Conservation (phyloP, 2,113 vertebrate genomes). For the Raja brachyura region DNA sequence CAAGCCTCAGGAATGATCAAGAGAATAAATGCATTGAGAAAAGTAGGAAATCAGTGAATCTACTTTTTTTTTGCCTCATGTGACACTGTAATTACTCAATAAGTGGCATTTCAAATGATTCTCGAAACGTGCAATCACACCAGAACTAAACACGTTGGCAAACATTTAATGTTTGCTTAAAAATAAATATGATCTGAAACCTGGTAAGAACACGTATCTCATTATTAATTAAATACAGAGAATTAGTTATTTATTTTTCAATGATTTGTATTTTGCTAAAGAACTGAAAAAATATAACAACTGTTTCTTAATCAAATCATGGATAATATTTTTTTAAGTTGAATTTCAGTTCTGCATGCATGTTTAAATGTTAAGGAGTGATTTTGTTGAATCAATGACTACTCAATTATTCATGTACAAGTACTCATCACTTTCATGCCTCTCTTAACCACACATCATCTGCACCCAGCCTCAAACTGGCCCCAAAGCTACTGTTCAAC, state of each 20-base stretch:
- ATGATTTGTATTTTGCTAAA: not conserved
- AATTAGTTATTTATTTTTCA: not conserved
- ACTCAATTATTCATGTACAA: not conserved
- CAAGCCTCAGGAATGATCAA: not conserved
- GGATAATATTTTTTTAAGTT: not conserved
- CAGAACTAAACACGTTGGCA: not conserved
- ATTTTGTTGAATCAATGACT: not conserved
- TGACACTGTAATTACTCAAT: not conserved
- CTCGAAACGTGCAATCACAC: not conserved
- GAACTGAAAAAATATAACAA: not conserved
- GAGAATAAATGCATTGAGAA: not conserved
- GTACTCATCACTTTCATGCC: not conserved
- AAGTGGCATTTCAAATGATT: not conserved
- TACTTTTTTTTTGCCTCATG: not conserved
- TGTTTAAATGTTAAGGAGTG: not conserved
- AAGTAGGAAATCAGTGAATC: not conserved
- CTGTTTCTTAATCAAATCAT: not conserved
- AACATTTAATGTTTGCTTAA: not conserved
- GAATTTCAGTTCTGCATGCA: not conserved
- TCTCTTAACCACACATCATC: not conserved
- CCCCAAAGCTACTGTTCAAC: not conserved
- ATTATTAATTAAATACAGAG: not conserved
- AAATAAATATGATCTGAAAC: not conserved
- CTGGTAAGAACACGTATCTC: not conserved
- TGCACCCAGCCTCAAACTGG: not conserved